Evolutionary conservation across 2,888 invertebrate species (phyloP).

Genomic region (Seladonia tumulorum): DNA sequence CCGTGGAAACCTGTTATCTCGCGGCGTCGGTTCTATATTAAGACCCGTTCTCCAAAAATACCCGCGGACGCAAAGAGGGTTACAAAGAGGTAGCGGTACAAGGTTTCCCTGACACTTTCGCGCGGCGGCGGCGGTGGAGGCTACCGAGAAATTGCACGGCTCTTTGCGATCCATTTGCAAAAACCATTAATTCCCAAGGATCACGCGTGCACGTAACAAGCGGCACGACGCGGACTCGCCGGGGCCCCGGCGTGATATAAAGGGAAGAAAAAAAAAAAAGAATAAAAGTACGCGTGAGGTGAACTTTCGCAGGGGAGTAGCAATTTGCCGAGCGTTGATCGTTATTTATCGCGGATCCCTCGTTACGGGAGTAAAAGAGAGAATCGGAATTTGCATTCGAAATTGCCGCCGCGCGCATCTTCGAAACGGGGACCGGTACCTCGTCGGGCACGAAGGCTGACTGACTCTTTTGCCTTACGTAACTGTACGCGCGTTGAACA

Average conservation of each 20-base stretch:
- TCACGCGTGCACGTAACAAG: slow-evolving; percentile 62
- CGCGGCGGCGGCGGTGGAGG: neutral
- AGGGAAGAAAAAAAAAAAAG: neutral
- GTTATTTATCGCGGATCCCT: slow-evolving; percentile 75
- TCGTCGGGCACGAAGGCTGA: slow-evolving; percentile 14
- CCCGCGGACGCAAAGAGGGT: neutral
- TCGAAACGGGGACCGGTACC: slow-evolving; percentile 25
- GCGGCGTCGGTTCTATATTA: slow-evolving; percentile 1
- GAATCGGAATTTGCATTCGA: slow-evolving; percentile 73
- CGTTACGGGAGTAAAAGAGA: slow-evolving; percentile 37
- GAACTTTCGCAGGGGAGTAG: slow-evolving; percentile 40
- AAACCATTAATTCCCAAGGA: slow-evolving; percentile 53
- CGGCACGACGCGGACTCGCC: neutral
- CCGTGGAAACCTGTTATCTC: neutral
- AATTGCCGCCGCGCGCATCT: slow-evolving; percentile 66
- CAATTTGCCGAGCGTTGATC: slow-evolving; percentile 72
- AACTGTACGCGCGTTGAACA: slow-evolving; percentile 63
- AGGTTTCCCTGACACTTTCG: slow-evolving; percentile 13
- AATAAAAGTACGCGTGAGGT: neutral
- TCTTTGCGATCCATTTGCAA: slow-evolving; percentile 47
- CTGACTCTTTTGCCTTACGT: slow-evolving; percentile 66
- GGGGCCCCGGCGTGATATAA: neutral
- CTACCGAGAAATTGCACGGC: slow-evolving; percentile 35
- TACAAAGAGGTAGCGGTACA: neutral
- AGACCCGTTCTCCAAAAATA: slow-evolving; percentile 24